Conservation (phyloP, 2,888 invertebrate species). For the Papilio elwesi region DNA sequence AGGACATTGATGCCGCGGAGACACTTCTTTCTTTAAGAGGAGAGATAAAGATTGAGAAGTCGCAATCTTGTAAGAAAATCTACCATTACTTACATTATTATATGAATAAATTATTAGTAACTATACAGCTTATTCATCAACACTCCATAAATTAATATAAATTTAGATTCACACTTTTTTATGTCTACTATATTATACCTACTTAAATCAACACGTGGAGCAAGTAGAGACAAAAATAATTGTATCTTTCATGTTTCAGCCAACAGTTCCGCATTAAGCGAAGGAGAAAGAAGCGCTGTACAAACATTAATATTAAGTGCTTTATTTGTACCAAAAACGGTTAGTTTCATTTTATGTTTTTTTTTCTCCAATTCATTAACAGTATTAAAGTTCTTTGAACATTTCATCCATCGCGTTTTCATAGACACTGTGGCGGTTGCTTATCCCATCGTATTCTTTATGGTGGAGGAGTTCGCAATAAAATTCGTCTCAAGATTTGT, state of each 20-base stretch:
- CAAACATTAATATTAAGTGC: slow-evolving; percentile 18
- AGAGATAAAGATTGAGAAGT: neutral
- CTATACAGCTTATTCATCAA: neutral
- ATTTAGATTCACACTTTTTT: neutral
- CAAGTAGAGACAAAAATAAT: neutral
- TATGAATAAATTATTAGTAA: neutral
- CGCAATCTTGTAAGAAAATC: slow-evolving; percentile 7
- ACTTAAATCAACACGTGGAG: neutral
- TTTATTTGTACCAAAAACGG: slow-evolving; percentile 12
- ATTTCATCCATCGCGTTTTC: neutral
- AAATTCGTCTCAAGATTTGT: too few relatives aligned
- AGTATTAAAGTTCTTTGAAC: too few relatives aligned
- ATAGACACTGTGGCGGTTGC: too few relatives aligned
- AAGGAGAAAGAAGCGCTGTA: slow-evolving; percentile 7
- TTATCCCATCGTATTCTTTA: too few relatives aligned
- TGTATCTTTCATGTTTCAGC: slow-evolving; percentile 3
- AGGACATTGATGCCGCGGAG: slow-evolving; percentile 21
- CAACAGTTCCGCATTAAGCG: slow-evolving; percentile 5
- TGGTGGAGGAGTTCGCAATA: too few relatives aligned
- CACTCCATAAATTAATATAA: neutral
- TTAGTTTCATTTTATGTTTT: neutral
- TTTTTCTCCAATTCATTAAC: neutral
- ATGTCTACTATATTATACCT: neutral
- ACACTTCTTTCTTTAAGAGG: slow-evolving; percentile 20
- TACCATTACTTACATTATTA: neutral